A percentile compares a stretch with the other conserved stretches of the same genome.
These are phyloP conservation scores for Hydriomena furcata DNA, from an alignment of 2,888 invertebrate species.

Conservation along the genomic window DNA sequence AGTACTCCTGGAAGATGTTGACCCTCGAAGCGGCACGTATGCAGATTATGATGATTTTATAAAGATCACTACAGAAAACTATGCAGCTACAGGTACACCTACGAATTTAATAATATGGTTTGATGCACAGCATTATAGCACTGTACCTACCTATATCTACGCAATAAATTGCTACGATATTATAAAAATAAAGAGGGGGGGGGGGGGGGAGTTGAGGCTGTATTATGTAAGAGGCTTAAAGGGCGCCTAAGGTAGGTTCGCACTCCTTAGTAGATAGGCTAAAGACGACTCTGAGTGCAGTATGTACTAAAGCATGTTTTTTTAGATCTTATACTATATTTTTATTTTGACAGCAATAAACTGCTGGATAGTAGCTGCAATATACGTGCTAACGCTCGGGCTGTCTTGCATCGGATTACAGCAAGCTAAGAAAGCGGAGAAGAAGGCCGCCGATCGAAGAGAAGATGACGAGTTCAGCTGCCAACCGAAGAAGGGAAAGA, in stretches of 20 bases:
- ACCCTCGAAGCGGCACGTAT: constrained; percentile 36
- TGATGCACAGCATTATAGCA: too few species aligned
- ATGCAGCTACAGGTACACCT: constrained; percentile 33
- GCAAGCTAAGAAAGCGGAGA: constrained; percentile 34
- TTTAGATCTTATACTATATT: too few species aligned
- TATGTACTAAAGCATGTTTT: too few species aligned
- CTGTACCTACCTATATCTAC: too few species aligned
- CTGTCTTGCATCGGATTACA: constrained; percentile 49
- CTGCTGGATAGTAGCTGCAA: constrained; percentile 94
- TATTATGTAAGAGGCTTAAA: too few species aligned
- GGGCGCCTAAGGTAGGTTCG: too few species aligned
- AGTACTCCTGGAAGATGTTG: constrained; percentile 54
- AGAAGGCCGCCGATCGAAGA: constrained; percentile 21
- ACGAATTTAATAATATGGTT: too few species aligned
- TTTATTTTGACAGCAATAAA: constrained; percentile 87
- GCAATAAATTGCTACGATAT: too few species aligned
- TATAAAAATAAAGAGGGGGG: too few species aligned
- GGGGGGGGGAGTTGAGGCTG: too few species aligned
- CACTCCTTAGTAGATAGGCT: too few species aligned
- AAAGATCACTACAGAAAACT: constrained; percentile 49
- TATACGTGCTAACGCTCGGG: constrained; percentile 88
- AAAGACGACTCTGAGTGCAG: too few species aligned
- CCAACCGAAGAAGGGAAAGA: constrained; percentile 10
- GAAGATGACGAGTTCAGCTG: constrained; percentile 52
- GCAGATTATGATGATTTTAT: constrained; percentile 52